These are phyloP conservation scores for Pelochelys cantorii DNA, from an alignment of 2,797 vertebrate species.

Conservation along the genomic window DNA sequence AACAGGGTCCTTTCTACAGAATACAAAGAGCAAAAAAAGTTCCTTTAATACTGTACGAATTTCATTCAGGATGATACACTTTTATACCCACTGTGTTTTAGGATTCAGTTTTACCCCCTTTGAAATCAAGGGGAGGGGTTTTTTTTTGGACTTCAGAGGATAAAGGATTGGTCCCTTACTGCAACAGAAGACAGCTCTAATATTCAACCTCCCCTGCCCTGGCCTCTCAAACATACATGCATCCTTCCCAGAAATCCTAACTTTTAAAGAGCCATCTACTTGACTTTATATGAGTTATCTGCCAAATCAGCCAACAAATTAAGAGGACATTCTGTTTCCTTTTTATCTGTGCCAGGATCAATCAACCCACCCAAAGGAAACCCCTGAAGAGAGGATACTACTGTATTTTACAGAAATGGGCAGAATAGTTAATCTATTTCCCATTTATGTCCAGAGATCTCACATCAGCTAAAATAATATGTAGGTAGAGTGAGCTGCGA, in stretches of 20 bases:
- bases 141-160: background rate
- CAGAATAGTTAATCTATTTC: background rate
- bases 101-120: background rate
- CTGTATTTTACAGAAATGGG: background rate
- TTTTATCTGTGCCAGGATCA: background rate
- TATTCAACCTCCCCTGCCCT: too few relatives aligned
- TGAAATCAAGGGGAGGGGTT: background rate
- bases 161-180: background rate
- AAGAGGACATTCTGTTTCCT: background rate
- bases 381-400: background rate
- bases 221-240: too few relatives aligned
- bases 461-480: background rate
- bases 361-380: background rate
- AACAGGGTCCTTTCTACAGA: background rate
- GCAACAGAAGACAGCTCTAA: background rate
- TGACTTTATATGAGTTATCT: background rate
- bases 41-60: background rate
- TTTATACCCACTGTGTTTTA: slow-evolving; percentile 3
- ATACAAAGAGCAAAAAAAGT: background rate
- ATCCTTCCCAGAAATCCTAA: background rate
- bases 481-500: background rate
- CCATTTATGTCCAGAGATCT: background rate
- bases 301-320: background rate
- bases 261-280: background rate
- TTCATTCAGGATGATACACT: slow-evolving; percentile 18